A percentile compares a stretch with the other conserved stretches of the same genome.
Evolutionary conservation across 1,140 invertebrate species (phyloP).

Genomic region (Trialeurodes vaporariorum): DNA sequence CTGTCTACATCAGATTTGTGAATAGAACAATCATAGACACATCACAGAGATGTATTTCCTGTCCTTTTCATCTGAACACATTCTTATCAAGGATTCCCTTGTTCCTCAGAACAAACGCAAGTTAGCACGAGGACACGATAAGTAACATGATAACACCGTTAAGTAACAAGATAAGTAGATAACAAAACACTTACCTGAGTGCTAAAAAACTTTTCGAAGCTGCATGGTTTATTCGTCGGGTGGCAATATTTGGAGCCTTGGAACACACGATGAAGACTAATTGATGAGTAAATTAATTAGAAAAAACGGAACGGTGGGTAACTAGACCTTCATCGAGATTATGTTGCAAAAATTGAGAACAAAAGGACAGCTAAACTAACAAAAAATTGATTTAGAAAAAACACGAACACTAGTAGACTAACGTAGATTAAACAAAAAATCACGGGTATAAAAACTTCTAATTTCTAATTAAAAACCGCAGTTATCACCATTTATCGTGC

Average conservation of each 20-base stretch:
- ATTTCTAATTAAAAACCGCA: not conserved
- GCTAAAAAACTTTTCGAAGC: not conserved
- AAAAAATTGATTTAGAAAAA: not conserved
- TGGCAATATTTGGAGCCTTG: not conserved
- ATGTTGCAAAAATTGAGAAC: not conserved
- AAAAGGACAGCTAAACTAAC: not conserved
- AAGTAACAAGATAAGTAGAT: no score
- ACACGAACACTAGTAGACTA: not conserved
- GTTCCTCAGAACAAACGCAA: no score
- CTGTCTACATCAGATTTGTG: no score
- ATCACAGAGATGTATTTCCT: no score
- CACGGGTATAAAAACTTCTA: not conserved
- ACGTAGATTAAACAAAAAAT: not conserved
- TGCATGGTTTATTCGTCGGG: not conserved
- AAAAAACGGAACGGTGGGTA: not conserved
- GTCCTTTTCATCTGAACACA: no score
- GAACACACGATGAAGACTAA: not conserved
- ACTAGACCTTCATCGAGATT: not conserved
- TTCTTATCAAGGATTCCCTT: no score
- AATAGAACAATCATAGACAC: no score
- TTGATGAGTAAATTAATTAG: not conserved
- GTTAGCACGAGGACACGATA: no score
- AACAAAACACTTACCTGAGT: not conserved
- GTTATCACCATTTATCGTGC: not conserved
- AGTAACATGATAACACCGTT: no score